Base-by-base conservation (phyloP, 2,888 invertebrate genomes). In the Apantesis nais region DNA sequence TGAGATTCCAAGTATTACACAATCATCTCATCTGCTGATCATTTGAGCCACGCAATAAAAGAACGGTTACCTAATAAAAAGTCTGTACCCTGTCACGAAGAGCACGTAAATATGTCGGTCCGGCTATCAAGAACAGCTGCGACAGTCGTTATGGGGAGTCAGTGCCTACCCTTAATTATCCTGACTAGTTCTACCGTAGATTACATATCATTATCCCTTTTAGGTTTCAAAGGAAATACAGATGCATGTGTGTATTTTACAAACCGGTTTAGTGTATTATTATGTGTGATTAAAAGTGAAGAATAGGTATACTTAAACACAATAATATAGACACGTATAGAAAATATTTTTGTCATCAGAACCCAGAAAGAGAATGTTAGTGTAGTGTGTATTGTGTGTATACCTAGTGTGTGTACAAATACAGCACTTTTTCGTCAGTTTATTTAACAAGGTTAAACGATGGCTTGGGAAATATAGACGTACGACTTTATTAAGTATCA, bases 161-260 rank as follows among this genome's bases (percentile, higher is more conserved):
- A 58, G 58, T 58, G 29, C 58, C 29, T 58, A 58, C 58, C 14
- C 58, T 29, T 58, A 58, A 58, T 58, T 58, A 58, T 58, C 29
- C 58, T 29, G 29, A 29, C 58, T 58, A 58, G 58, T 58, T 58
- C 58, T 58, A 29, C 29, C 16, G 58, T 58, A 58, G 5, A 58
- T 58, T 58, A 58, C 58, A 58, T 58, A 58, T 25, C 29, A 29
- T 58, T 58, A 58, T 58, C 58, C 58, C 16, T 58, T 58, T 58
- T 58, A 7, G 14, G 16, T 58, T 58, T 14, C 58, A 0, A 16
- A 29, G 58, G 16, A 58, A 25, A 58, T 29, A 58, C 16, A 16
- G 7, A 16, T 7, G 29, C 29, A 25, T 14, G 55, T 25, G 29
- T 8, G 7, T 58, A 58, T 58, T 29, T 16, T 29, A 25, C 29